A percentile compares a stretch with the other conserved stretches of the same genome.
Conservation (phyloP, 92 coral and sea anemone species). For the Diadumene lineata region DNA sequence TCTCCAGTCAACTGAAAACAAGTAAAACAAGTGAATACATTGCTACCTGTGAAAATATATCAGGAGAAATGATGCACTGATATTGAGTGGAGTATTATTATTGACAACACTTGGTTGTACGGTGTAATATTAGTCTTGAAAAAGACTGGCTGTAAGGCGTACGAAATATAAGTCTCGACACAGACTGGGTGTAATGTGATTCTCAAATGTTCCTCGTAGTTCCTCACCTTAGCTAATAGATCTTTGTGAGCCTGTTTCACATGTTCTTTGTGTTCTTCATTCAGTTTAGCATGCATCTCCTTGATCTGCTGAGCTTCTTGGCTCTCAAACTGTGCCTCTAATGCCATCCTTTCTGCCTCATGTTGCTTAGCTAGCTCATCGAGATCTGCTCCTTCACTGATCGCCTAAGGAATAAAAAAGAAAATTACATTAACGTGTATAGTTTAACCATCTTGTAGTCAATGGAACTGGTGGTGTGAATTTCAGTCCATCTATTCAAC, state of each 20-base stretch:
- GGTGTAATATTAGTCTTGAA: too few species aligned
- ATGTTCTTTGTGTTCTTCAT: constrained; percentile 79
- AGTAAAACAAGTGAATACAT: too few species aligned
- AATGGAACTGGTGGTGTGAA: too few species aligned
- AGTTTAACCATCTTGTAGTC: background rate
- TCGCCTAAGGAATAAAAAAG: constrained; percentile 47
- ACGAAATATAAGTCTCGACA: too few species aligned
- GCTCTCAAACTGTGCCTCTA: constrained; percentile 88
- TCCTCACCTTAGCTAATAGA: constrained; percentile 79
- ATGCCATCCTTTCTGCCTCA: constrained; percentile 67
- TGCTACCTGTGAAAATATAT: too few species aligned
- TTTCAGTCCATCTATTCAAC: too few species aligned
- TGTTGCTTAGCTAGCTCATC: constrained; percentile 74
- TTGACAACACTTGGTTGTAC: too few species aligned
- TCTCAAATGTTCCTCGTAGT: background rate
- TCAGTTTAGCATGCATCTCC: constrained; percentile 77
- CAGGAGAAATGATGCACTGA: too few species aligned
- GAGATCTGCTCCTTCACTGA: constrained; percentile 83
- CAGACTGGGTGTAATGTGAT: too few species aligned
- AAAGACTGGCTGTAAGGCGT: too few species aligned
- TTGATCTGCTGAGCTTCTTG: constrained; percentile 75
- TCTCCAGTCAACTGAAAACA: constrained; percentile 55
- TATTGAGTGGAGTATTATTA: too few species aligned
- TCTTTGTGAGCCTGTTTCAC: constrained; percentile 79
- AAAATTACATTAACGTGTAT: background rate